Conservation (phyloP, 2,888 invertebrate genomes). For the Lycaena phlaeas region DNA sequence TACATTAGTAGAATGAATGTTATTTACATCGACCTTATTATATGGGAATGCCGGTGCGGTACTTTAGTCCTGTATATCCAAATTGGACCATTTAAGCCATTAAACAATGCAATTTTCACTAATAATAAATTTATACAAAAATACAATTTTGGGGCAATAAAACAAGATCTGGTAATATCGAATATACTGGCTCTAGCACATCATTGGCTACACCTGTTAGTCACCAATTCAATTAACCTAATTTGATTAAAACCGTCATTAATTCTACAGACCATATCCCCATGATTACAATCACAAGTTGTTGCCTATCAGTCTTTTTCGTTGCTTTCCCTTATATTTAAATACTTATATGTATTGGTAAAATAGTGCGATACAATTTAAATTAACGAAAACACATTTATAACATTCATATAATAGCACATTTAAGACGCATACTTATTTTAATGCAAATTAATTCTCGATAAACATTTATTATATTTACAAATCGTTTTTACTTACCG, state of each 20-base stretch:
- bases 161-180: constrained; percentile 22
- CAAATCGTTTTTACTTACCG: neutral
- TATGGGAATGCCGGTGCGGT: constrained; percentile 7
- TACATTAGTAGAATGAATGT: neutral
- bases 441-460: neutral
- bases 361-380: constrained; percentile 1
- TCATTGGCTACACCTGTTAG: constrained; percentile 31
- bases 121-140: constrained; percentile 66
- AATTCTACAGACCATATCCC: constrained; percentile 47
- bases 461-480: neutral
- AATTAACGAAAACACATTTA: constrained; percentile 5
- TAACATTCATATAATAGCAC: constrained; percentile 8
- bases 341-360: constrained; percentile 6
- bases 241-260: constrained; percentile 36
- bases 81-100: constrained; percentile 33
- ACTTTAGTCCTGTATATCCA: constrained; percentile 15
- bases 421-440: neutral
- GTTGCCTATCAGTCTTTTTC: constrained; percentile 62
- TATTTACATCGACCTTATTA: constrained; percentile 10
- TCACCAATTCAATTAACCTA: constrained; percentile 25
- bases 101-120: constrained; percentile 42
- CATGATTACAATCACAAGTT: constrained; percentile 55
- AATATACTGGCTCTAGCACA: constrained; percentile 7
- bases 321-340: constrained; percentile 27
- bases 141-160: constrained; percentile 53